Evolutionary conservation across 2,888 invertebrate genomes (phyloP).

Genomic region (Stomorhina lunata): DNA sequence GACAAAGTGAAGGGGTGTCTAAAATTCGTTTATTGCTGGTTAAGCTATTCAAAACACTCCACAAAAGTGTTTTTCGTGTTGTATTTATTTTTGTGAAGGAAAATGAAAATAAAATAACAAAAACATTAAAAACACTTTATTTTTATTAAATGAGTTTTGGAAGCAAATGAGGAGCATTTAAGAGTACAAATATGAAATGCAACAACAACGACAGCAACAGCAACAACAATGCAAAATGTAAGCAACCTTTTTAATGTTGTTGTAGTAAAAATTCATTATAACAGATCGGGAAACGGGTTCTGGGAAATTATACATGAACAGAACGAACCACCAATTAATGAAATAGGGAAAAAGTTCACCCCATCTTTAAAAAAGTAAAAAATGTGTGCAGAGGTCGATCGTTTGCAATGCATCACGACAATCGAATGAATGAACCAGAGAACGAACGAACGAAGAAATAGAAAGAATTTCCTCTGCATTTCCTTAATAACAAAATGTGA

Average conservation of each 20-base stretch:
- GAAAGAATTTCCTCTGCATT: constrained; percentile 62
- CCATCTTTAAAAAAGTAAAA: constrained; percentile 41
- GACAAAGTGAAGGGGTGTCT: neutral
- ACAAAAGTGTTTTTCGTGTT: neutral
- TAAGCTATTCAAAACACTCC: neutral
- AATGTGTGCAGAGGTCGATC: constrained; percentile 33
- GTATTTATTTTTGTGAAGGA: constrained; percentile 26
- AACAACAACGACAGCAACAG: constrained; percentile 25
- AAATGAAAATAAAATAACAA: constrained; percentile 16
- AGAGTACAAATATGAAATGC: constrained; percentile 48
- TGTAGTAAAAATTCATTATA: constrained; percentile 16
- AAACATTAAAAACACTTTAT: constrained; percentile 64
- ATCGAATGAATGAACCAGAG: neutral
- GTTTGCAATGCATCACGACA: constrained; percentile 22
- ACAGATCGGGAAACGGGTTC: constrained; percentile 21
- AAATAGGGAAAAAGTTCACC: constrained; percentile 42
- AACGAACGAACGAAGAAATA: neutral
- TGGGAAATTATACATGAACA: constrained; percentile 14
- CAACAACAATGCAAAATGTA: constrained; percentile 1
- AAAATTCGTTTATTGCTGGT: constrained; percentile 2
- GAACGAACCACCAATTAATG: constrained; percentile 44
- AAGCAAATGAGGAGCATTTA: neutral
- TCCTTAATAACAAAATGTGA: constrained; percentile 62
- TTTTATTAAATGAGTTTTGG: constrained; percentile 54
- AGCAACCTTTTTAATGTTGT: constrained; percentile 31